phyloP scores from a whole-genome alignment of 2,797 vertebrate genomes.

The Lepus oiostolus region DNA sequence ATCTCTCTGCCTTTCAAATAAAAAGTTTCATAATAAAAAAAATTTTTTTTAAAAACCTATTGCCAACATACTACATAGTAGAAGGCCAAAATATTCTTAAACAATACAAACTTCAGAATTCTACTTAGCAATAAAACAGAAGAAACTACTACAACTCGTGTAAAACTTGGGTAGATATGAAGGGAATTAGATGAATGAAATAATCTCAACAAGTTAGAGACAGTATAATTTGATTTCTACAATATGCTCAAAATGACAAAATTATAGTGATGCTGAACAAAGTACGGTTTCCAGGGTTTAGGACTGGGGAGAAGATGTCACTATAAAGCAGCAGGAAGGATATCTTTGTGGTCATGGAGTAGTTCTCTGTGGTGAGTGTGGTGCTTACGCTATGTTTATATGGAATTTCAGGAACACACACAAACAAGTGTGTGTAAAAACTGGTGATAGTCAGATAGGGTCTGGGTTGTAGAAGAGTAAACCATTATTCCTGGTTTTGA shows the following conservation, averaged over 20 bases:
- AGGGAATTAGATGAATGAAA: neutral
- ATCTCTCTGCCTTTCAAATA: no score
- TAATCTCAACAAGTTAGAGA: neutral
- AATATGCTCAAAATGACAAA: neutral
- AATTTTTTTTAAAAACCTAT: neutral
- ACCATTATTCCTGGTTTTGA: neutral
- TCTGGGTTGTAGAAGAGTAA: neutral
- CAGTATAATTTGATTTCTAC: neutral
- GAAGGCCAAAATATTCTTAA: neutral
- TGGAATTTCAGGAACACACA: neutral
- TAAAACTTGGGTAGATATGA: neutral
- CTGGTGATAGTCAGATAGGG: neutral
- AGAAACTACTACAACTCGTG: neutral
- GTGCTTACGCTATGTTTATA: neutral
- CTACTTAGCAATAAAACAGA: conserved; percentile 30
- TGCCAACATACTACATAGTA: neutral
- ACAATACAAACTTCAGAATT: neutral
- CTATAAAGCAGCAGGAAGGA: neutral
- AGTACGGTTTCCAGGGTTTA: neutral
- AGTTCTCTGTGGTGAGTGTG: neutral
- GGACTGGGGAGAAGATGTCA: neutral
- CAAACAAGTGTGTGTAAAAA: neutral
- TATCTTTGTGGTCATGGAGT: neutral
- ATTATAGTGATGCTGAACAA: neutral
- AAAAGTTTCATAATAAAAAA: neutral